Evolutionary conservation across 2,797 vertebrate genomes (phyloP), one percentile per base, ranked within the genome.

Genomic region (Eupleurogrammus muticus): DNA sequence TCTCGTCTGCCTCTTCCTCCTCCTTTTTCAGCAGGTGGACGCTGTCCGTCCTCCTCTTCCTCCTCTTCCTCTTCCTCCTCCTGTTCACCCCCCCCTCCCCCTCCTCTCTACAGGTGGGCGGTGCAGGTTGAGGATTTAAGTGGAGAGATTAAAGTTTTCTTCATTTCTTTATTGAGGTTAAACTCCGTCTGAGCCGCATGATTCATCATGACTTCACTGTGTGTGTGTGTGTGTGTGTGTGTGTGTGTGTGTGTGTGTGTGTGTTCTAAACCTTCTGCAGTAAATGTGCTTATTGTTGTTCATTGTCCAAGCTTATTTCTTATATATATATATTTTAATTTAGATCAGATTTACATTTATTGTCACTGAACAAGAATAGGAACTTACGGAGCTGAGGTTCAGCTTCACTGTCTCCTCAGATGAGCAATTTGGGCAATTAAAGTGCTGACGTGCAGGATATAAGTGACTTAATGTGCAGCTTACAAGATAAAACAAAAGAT

Each of bases 151-250:
- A 76, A n/a, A 52, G 16, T 53, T 42, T 11, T 64, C 52, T 66
- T 49, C 66, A 63, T 78, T 58, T 78, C 56, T 78, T 62, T 54
- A 24, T 34, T 42, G 54, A 69, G 56, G 64, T 73, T 69, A 56
- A 73, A 54, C 58, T 57, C 57, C 47, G 79, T 78, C 80, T 82
- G 80, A 75, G 79, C 75, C 4, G 12, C 21, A 4, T 70, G 71
- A 82, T 21, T 75, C 70, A 78, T 19, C 23, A n/a, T 2, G 59
- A 66, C 75, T 66, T 70, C n/a, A 0, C 7, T 5, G 35, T 36
- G 35, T 2, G 35, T 36, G 35, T 5, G 35, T 10, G 35, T 9
- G 35, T 36, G 3, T 36, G 35, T 36, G 21, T 53, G 62, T 23
- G 51, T 66, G 63, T 54, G 32, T 35, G 32, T 20, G 42, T n/a